phyloP scores from a whole-genome alignment of 2,113 vertebrate genomes.

The Vanacampus margaritifer region DNA sequence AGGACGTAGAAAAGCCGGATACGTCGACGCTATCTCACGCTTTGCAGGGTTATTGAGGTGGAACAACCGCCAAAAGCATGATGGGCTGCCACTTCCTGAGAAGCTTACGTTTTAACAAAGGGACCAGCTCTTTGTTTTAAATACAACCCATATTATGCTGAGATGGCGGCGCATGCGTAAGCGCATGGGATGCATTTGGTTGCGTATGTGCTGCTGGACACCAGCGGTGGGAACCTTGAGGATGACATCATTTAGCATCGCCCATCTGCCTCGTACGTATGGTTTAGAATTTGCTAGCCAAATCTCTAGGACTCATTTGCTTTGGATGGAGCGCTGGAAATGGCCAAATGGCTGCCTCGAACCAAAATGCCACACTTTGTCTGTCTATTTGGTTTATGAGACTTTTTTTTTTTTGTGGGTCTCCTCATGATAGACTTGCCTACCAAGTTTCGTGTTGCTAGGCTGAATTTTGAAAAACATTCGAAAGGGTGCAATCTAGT shows the following conservation, averaged over 20 bases:
- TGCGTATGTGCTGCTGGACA: slow-evolving; percentile 16
- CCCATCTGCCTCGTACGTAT: neutral
- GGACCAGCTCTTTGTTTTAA: neutral
- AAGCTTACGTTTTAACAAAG: neutral
- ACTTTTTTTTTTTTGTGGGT: neutral
- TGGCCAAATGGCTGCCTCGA: neutral
- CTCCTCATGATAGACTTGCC: neutral
- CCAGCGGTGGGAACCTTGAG: neutral
- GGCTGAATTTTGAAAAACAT: neutral
- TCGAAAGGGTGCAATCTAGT: neutral
- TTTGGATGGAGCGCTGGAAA: neutral
- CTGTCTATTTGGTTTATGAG: neutral
- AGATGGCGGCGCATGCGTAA: slow-evolving; percentile 6
- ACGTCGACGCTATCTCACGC: neutral
- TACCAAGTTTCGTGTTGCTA: no score
- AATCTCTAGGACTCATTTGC: neutral
- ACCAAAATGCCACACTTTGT: no score
- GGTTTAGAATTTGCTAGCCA: neutral
- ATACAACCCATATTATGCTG: neutral
- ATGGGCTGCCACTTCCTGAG: neutral
- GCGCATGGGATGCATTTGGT: neutral
- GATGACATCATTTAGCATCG: neutral
- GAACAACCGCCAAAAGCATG: no score
- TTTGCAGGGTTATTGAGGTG: neutral
- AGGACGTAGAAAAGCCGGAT: neutral